These are phyloP conservation scores for Synergus japonicus DNA, from an alignment of 2,888 invertebrate genomes.

Conservation along the genomic window DNA sequence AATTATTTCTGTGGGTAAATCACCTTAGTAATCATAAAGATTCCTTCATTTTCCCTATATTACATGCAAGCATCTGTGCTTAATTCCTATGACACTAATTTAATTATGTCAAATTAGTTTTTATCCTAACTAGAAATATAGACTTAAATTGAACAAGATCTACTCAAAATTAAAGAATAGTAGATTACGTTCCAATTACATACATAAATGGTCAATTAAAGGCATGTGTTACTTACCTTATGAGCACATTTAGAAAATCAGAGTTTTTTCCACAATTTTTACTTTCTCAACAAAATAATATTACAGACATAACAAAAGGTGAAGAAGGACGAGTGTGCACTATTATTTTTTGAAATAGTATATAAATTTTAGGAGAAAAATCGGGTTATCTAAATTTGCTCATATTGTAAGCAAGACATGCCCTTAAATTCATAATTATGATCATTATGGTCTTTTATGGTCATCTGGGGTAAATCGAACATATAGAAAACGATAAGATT, in stretches of 20 bases:
- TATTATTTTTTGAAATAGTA: too few species aligned
- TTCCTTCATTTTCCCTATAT: too few species aligned
- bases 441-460: background rate
- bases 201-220: constrained; percentile 2
- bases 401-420: too few species aligned
- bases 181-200: background rate
- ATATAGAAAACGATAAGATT: background rate
- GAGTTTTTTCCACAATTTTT: too few species aligned
- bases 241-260: too few species aligned
- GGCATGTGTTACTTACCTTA: too few species aligned
- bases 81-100: background rate
- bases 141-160: background rate
- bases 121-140: background rate
- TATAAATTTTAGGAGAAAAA: too few species aligned
- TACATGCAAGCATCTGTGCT: background rate
- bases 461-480: constrained; percentile 3
- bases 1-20: background rate
- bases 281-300: too few species aligned
- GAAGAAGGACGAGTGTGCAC: too few species aligned
- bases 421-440: background rate
- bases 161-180: background rate
- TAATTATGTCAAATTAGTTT: background rate
- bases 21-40: background rate
- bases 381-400: too few species aligned
- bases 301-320: too few species aligned